Evolutionary conservation across 2,113 vertebrate species (phyloP).

Genomic region (Myrmecobius fasciatus): DNA sequence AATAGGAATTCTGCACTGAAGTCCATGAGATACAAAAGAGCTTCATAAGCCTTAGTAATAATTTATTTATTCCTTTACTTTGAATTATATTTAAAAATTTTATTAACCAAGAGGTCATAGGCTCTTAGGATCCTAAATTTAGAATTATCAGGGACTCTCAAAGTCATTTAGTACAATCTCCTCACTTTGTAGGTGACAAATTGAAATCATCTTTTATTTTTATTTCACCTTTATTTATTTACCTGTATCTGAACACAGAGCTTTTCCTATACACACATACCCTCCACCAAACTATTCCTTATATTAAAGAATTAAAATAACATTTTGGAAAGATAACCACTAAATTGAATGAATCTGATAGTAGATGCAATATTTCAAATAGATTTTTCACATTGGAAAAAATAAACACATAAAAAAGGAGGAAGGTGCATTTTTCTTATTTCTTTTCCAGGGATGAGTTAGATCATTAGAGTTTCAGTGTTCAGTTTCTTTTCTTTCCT

Average conservation of each 20-base stretch:
- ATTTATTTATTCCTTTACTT: background rate
- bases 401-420: background rate
- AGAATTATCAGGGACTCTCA: background rate
- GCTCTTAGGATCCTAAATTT: background rate
- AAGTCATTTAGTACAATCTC: background rate
- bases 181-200: background rate
- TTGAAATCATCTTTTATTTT: background rate
- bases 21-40: background rate
- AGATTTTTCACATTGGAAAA: background rate
- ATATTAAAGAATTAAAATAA: background rate
- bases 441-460: background rate
- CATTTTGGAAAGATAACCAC: background rate
- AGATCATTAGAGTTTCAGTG: background rate
- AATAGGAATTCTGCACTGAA: background rate
- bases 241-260: too few species aligned
- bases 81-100: background rate
- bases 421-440: background rate
- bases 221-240: background rate
- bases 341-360: background rate
- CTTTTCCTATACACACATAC: background rate
- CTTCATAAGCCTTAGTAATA: background rate
- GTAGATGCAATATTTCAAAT: background rate
- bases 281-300: background rate
- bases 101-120: background rate
- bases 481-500: background rate